Conservation (phyloP, 2,113 vertebrate species). For the Triplophysa siluroides region DNA sequence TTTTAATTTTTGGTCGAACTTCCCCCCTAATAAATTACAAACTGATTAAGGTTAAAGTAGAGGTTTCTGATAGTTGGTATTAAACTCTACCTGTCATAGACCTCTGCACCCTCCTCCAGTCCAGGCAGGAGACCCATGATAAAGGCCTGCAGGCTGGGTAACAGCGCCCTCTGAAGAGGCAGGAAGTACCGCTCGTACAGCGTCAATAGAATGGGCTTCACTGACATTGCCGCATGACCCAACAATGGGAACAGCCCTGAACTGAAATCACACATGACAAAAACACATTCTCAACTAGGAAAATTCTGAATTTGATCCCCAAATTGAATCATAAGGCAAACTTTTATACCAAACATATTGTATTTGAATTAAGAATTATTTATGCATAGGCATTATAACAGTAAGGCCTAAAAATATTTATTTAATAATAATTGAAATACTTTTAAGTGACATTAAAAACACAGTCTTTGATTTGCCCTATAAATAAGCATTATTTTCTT, state of each 20-base stretch:
- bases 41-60: no score
- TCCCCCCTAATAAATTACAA: no score
- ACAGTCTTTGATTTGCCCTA: no score
- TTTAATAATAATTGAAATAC: no score
- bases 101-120: conserved; percentile 93
- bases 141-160: conserved; percentile 96
- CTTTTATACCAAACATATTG: neutral
- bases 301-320: no score
- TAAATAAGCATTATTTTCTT: no score
- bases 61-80: neutral
- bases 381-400: no score
- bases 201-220: conserved; percentile 86
- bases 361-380: neutral
- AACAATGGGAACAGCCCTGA: conserved; percentile 93
- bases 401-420: no score
- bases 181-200: conserved; percentile 96
- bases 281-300: neutral
- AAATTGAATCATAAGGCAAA: no score
- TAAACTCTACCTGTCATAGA: conserved; percentile 86
- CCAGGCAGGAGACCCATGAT: conserved; percentile 90
- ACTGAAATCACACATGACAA: conserved; percentile 66
- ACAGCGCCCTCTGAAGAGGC: conserved; percentile 88
- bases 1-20: no score
- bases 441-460: no score
- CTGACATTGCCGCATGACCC: conserved; percentile 91